A percentile compares a stretch with the other conserved stretches of the same genome.
Conservation (phyloP, 2,888 invertebrate genomes). For the Athalia circularis region DNA sequence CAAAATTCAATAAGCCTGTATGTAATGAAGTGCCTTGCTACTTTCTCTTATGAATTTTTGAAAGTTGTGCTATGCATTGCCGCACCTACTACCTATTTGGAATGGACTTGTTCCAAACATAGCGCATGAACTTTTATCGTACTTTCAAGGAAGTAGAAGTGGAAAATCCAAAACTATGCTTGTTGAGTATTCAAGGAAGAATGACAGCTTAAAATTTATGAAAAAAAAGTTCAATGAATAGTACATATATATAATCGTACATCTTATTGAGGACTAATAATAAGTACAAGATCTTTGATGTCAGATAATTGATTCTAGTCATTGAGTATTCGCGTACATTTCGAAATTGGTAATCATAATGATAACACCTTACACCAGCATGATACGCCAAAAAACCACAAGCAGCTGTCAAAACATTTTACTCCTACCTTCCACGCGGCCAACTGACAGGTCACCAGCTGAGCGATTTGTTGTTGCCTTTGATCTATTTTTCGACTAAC, state of each 20-base stretch:
- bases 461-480: conserved; percentile 10
- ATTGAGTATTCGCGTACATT: no score
- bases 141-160: not conserved
- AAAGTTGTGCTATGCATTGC: not conserved
- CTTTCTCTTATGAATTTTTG: conserved; percentile 31
- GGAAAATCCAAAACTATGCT: no score
- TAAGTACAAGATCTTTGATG: no score
- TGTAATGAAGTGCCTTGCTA: not conserved
- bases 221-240: no score
- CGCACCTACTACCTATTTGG: not conserved
- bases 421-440: not conserved
- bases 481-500: conserved; percentile 33
- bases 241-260: no score
- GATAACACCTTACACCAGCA: conserved; percentile 15
- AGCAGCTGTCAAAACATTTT: conserved; percentile 46
- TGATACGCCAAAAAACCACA: not conserved
- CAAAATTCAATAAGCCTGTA: no score
- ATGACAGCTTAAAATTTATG: no score
- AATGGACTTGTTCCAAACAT: not conserved
- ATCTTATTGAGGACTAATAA: no score
- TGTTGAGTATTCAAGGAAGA: no score
- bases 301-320: no score
- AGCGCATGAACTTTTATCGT: not conserved
- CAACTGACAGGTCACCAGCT: conserved; percentile 41
- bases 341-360: not conserved